phyloP scores from a whole-genome alignment of 2,113 vertebrate species.

The Tachycineta bicolor region DNA sequence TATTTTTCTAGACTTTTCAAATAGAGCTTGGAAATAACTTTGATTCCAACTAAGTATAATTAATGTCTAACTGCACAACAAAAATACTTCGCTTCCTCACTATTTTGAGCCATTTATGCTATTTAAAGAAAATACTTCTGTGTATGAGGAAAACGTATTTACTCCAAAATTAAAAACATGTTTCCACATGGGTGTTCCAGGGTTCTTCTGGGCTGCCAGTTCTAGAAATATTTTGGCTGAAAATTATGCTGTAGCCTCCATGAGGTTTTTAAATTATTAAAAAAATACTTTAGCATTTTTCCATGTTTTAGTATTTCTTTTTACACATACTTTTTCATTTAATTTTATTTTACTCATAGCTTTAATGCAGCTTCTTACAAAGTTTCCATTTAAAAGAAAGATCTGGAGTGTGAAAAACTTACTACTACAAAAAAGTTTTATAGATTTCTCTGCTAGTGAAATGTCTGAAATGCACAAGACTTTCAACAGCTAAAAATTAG shows the following conservation, averaged over 20 bases:
- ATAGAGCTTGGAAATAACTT: conserved; percentile 24
- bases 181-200: conserved; percentile 72
- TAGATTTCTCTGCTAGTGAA: not conserved
- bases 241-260: conserved; percentile 26
- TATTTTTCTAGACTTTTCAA: conserved; percentile 35
- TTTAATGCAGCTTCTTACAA: not conserved
- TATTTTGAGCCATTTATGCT: conserved; percentile 37
- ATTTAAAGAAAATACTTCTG: conserved; percentile 33
- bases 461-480: not conserved
- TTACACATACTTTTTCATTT: not conserved
- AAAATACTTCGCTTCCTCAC: conserved; percentile 39
- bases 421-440: not conserved
- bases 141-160: conserved; percentile 65
- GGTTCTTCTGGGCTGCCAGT: conserved; percentile 45
- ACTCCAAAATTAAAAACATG: conserved; percentile 71
- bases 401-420: not conserved
- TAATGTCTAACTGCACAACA: conserved; percentile 48
- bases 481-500: not conserved
- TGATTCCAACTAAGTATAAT: conserved; percentile 24
- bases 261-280: conserved; percentile 56
- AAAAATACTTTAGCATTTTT: conserved; percentile 45
- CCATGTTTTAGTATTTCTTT: conserved; percentile 18
- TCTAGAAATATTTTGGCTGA: conserved; percentile 64
- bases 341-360: not conserved
- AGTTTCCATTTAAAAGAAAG: not conserved